Evolutionary conservation across 1,140 invertebrate genomes (phyloP).

Genomic region (Caenorhabditis remanei): DNA sequence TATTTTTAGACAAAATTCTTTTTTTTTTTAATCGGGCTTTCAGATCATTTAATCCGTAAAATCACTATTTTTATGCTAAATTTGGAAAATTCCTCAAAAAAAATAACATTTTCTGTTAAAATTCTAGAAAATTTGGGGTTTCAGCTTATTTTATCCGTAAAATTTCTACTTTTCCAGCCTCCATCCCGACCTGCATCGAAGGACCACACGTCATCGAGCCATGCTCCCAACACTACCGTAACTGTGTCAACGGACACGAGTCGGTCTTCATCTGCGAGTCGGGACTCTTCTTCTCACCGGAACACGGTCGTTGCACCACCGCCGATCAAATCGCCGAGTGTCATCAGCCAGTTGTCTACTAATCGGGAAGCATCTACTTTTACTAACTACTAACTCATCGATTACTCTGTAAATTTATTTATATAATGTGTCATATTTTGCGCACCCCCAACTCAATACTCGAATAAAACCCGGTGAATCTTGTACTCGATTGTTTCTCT

Average conservation of each 20-base stretch:
- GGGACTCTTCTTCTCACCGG: slow-evolving; percentile 45
- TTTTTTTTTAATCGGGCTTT: too few relatives aligned
- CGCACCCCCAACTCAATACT: background rate
- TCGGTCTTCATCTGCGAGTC: slow-evolving; percentile 25
- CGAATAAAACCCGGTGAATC: slow-evolving; percentile 6
- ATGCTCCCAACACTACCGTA: slow-evolving; percentile 14
- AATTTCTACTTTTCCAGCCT: background rate
- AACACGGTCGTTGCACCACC: background rate
- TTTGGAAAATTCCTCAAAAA: too few relatives aligned
- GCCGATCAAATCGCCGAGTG: slow-evolving; percentile 23
- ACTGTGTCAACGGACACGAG: slow-evolving; percentile 24
- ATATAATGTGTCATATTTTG: slow-evolving; percentile 35
- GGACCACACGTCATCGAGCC: slow-evolving; percentile 15
- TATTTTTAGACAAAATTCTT: too few relatives aligned
- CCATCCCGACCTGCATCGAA: background rate
- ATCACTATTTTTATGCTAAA: too few relatives aligned
- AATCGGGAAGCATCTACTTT: background rate
- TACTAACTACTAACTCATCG: background rate
- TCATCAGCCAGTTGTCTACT: background rate
- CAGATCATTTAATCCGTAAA: too few relatives aligned
- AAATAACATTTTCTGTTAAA: too few relatives aligned
- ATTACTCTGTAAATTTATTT: background rate
- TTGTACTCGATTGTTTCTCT: background rate
- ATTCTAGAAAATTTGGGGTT: too few relatives aligned
- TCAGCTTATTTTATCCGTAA: too few relatives aligned